Evolutionary conservation across 2,113 vertebrate genomes (phyloP).

Genomic region (Macquaria australasica): DNA sequence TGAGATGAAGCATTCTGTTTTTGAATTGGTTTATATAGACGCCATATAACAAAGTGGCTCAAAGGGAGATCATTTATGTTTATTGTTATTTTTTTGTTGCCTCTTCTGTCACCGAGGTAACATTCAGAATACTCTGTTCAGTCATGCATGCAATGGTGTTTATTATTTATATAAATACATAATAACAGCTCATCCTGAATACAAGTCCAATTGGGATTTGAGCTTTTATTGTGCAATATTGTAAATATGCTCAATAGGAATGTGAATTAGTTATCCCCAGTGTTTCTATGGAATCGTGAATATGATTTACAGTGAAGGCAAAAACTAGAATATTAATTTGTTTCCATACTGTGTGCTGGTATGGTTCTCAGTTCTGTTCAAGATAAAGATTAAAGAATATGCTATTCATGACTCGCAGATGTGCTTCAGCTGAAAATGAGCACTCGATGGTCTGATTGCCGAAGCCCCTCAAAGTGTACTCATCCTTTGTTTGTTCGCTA

Average conservation of each 20-base stretch:
- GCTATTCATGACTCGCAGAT: slow-evolving; percentile 41
- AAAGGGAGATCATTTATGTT: slow-evolving; percentile 51
- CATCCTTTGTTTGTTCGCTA: slow-evolving; percentile 59
- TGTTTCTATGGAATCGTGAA: slow-evolving; percentile 46
- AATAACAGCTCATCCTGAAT: slow-evolving; percentile 59
- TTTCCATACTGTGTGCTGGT: slow-evolving; percentile 25
- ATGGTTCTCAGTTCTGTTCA: slow-evolving; percentile 32
- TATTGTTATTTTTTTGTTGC: slow-evolving; percentile 39
- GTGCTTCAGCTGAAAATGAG: slow-evolving; percentile 58
- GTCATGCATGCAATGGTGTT: slow-evolving; percentile 41
- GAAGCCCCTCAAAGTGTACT: slow-evolving; percentile 46
- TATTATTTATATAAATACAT: slow-evolving; percentile 56
- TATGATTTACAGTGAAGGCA: slow-evolving; percentile 41
- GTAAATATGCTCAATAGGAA: slow-evolving; percentile 60
- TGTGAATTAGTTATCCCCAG: slow-evolving; percentile 45
- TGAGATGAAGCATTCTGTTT: slow-evolving; percentile 39
- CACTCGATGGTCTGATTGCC: slow-evolving; percentile 55
- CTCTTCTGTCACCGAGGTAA: slow-evolving; percentile 52
- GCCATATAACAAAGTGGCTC: slow-evolving; percentile 41
- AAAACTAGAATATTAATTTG: slow-evolving; percentile 41
- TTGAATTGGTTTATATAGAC: slow-evolving; percentile 25
- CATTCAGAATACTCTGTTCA: slow-evolving; percentile 32
- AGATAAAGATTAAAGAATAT: slow-evolving; percentile 63
- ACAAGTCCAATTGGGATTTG: slow-evolving; percentile 33
- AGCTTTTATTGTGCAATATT: slow-evolving; percentile 43